Base-by-base conservation (phyloP, 2,888 invertebrate species). In the Chrysotoxum bicinctum region DNA sequence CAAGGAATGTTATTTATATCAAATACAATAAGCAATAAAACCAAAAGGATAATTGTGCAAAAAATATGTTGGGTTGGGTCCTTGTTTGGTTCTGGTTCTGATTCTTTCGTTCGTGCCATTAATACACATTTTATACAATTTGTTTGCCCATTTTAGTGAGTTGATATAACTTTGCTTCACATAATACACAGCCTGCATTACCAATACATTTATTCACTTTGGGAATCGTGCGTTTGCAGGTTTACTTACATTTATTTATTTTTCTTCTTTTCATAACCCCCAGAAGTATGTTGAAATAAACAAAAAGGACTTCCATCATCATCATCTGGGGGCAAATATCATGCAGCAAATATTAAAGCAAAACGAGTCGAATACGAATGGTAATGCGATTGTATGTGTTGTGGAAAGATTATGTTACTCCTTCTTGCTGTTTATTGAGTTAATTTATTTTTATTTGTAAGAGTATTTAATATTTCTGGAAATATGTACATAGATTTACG, bases 11-110 rank as follows among this genome's bases (percentile, higher is more conserved):
- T 66, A 50, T 73, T 58, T 21, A 64, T 48, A 32, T 54, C 54
- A 54, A 37, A 35, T 45, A 37, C 60, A 58, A 58, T 50, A 72
- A 72, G 16, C 70, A 26, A 37, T 58, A 16, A 50, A 54, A n/a
- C 70, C 70, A 58, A 76, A 66, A 66, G 72, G 76, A 81, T 76
- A 43, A 81, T 72, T 76, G 76, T 56, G 21, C 69, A 52, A 76
- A 50, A 70, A 70, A 69, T 45, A 43, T 21, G 26, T 68, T 12
- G 48, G 64, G 40, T 74, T 48, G 66, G 64, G 40, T 74, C 37
- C 66, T 79, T 58, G 30, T 60, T 54, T 32, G 16, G 10, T 54
- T 16, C n/a, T n/a, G n/a, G n/a, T n/a, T n/a, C n/a, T n/a, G n/a
- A n/a, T n/a, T n/a, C 10, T 5, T 43, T 45, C 60, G 37, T 62